Conservation (phyloP, 2,113 vertebrate genomes). For the Bubo scandiacus region DNA sequence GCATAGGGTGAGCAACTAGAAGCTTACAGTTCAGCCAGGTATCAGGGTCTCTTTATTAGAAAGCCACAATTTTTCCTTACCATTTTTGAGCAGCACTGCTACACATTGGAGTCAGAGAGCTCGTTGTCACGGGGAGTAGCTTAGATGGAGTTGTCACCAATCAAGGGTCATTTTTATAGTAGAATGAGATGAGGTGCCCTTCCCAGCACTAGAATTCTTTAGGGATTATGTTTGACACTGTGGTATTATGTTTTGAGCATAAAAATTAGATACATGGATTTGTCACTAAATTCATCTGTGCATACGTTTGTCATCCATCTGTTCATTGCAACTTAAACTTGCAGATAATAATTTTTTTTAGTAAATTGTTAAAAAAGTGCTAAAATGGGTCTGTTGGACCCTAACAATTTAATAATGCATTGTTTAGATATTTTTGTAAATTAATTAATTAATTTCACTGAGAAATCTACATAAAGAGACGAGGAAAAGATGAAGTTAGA, state of each 20-base stretch:
- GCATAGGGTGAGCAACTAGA: neutral
- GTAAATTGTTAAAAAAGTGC: slow-evolving; percentile 45
- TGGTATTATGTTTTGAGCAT: slow-evolving; percentile 64
- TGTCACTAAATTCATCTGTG: slow-evolving; percentile 67
- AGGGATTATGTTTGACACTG: slow-evolving; percentile 59
- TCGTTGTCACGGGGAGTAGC: neutral
- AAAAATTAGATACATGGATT: slow-evolving; percentile 67
- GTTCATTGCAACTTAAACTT: slow-evolving; percentile 61
- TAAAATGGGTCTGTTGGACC: slow-evolving; percentile 48
- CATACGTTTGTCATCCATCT: slow-evolving; percentile 69
- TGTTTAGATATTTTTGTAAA: slow-evolving; percentile 39
- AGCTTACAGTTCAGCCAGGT: slow-evolving; percentile 17
- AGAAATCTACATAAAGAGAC: neutral
- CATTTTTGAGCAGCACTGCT: neutral
- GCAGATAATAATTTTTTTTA: slow-evolving; percentile 41
- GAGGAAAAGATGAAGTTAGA: neutral
- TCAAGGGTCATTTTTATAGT: neutral
- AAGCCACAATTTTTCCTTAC: neutral
- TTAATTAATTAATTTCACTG: neutral
- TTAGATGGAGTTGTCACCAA: neutral
- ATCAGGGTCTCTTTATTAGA: slow-evolving; percentile 12
- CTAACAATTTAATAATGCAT: slow-evolving; percentile 32
- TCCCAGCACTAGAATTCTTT: neutral
- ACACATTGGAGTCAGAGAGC: neutral
- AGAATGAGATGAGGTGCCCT: slow-evolving; percentile 35